Evolutionary conservation across 2,797 vertebrate genomes (phyloP), one percentile per base, ranked within the genome.

Genomic region (Falco naumanni): DNA sequence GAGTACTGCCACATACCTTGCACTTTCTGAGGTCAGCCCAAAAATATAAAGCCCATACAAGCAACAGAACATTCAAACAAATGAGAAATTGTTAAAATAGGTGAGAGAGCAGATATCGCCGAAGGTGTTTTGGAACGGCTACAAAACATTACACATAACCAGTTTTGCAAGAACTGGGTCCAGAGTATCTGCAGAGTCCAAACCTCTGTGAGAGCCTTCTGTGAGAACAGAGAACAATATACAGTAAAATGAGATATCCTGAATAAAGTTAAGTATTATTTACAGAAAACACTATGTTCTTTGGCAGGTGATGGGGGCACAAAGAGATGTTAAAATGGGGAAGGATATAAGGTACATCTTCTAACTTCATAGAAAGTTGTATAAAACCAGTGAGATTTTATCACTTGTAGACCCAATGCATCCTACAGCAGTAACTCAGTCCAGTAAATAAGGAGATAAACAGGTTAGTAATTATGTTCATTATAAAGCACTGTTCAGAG

Each of bases 81-180:
- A 94, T 69, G 95, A 86, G 84, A 95, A 90, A 93, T 37, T 60
- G 78, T 87, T 90, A 86, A 34, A 74, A 64, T 66, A 39, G 25
- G 51, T 88, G 79, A n/a, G 41, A 85, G 68, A 77, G 45, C 69
- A 83, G 86, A 68, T 79, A 77, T 70, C 43, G 96, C 86, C 89
- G 21, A 74, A 89, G 79, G 78, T 94, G 81, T 90, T 95, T 96
- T 97, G 97, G 94, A 95, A 92, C 19, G 6, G 50, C 71, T 89
- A 93, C 92, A 96, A 84, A 96, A 91, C 79, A 78, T 87, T 72
- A 90, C 93, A 95, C 95, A 89, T 83, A 96, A 97, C 94, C 95
- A 97, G 96, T 97, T 97, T 93, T 91, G 29, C 96, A 93, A 96
- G 96, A 97, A 96, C 83, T 26, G 56, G 78, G 66, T 96, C 91